Evolutionary conservation across 2,113 vertebrate genomes (phyloP).

Genomic region (Oxygymnocypris stewartii): DNA sequence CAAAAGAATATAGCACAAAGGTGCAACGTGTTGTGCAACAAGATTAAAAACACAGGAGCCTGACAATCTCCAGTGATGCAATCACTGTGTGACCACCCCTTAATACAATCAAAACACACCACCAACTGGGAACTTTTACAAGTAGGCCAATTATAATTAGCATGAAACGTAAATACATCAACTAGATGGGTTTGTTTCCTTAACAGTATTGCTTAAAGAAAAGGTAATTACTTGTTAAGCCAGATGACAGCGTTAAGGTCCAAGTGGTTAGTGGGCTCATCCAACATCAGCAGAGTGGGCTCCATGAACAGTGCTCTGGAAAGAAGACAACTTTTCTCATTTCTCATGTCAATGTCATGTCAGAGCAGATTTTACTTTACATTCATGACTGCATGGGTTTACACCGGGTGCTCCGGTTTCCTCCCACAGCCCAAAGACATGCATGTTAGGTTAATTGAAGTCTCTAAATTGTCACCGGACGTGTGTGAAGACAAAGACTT

Average conservation of each 20-base stretch:
- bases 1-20: not conserved
- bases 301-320: slow-evolving; percentile 91
- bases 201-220: not conserved
- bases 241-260: slow-evolving; percentile 95
- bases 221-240: slow-evolving; percentile 86
- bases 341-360: not conserved
- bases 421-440: too few species aligned
- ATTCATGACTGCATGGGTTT: not conserved
- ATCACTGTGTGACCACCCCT: not conserved
- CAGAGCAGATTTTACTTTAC: not conserved
- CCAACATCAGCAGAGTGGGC: slow-evolving; percentile 90
- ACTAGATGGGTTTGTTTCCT: not conserved
- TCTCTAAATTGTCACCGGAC: too few species aligned
- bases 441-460: too few species aligned
- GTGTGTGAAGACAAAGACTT: too few species aligned
- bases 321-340: not conserved
- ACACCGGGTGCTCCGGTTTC: too few species aligned
- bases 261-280: slow-evolving; percentile 93
- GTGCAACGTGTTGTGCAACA: not conserved
- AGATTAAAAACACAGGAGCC: not conserved
- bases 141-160: not conserved
- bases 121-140: not conserved
- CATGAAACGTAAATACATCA: not conserved
- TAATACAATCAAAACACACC: not conserved
- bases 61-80: not conserved